These are phyloP conservation scores for Danio tinwini DNA, from an alignment of 2,797 vertebrate genomes.

Conservation along the genomic window DNA sequence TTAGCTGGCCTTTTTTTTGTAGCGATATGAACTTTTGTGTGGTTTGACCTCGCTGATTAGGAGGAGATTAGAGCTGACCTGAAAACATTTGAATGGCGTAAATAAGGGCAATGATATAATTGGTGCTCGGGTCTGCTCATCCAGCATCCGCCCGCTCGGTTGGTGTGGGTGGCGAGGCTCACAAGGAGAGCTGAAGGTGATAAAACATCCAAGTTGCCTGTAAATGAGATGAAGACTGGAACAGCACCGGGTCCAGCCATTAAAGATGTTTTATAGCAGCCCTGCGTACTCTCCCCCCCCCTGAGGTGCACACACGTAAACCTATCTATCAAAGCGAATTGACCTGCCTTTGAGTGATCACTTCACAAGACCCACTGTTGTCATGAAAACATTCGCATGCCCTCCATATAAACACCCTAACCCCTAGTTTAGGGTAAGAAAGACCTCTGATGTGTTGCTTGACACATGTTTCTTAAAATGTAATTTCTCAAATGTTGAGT, in stretches of 20 bases:
- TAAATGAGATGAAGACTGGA: constrained; percentile 64
- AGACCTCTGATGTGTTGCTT: not conserved
- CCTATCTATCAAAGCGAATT: constrained; percentile 61
- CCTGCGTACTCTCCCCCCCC: constrained; percentile 46
- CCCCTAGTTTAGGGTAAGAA: not conserved
- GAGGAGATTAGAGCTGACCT: constrained; percentile 66
- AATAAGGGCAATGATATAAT: constrained; percentile 68
- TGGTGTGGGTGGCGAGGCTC: constrained; percentile 54
- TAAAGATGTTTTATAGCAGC: constrained; percentile 59
- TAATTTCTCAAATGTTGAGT: not conserved
- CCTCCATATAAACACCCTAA: constrained; percentile 21
- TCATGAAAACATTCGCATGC: constrained; percentile 48
- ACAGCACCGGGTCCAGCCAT: constrained; percentile 59
- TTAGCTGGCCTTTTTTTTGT: constrained; percentile 20
- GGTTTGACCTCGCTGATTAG: constrained; percentile 66
- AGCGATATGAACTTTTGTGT: constrained; percentile 57
- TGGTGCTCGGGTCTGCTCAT: constrained; percentile 42
- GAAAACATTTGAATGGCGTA: constrained; percentile 63
- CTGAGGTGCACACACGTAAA: constrained; percentile 51
- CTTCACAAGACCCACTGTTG: constrained; percentile 41
- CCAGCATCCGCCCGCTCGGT: constrained; percentile 14
- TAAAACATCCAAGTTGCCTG: constrained; percentile 61
- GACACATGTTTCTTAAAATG: not conserved
- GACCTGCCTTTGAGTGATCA: constrained; percentile 58
- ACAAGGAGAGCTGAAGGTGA: constrained; percentile 62